Conservation (phyloP, 2,113 vertebrate species). For the Probosciger aterrimus region DNA sequence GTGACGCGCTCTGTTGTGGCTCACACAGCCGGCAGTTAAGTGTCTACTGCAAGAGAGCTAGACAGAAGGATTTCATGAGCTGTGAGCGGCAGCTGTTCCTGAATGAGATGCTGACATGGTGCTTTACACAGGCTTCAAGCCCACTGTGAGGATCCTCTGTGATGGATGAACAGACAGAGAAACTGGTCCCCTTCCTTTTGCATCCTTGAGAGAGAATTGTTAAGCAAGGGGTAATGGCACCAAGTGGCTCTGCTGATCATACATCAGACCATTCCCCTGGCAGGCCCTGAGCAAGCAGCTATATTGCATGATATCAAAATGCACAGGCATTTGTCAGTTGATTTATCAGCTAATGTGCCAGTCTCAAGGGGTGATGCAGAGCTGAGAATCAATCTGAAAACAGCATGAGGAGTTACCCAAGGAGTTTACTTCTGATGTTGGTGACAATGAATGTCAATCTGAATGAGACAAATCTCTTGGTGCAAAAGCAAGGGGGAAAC, state of each 20-base stretch:
- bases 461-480: neutral
- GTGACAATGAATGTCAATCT: neutral
- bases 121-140: conserved; percentile 22
- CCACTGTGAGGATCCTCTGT: neutral
- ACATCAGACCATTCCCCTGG: conserved; percentile 18
- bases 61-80: conserved; percentile 60
- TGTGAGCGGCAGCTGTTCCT: conserved; percentile 59
- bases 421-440: neutral
- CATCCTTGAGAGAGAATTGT: conserved; percentile 19
- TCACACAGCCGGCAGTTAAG: conserved; percentile 28
- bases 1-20: conserved; percentile 42
- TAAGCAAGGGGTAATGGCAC: conserved; percentile 24
- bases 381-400: conserved; percentile 21
- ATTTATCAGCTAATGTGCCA: conserved; percentile 49
- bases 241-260: conserved; percentile 11
- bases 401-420: conserved; percentile 11
- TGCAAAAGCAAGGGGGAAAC: neutral
- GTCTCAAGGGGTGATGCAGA: neutral
- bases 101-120: conserved; percentile 10
- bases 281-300: neutral
- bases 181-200: neutral
- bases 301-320: conserved; percentile 10
- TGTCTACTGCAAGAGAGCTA: conserved; percentile 52
- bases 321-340: conserved; percentile 30
- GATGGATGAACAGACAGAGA: conserved; percentile 47